Evolutionary conservation across 2,888 invertebrate species (phyloP).

Genomic region (Anthrax anthrax): DNA sequence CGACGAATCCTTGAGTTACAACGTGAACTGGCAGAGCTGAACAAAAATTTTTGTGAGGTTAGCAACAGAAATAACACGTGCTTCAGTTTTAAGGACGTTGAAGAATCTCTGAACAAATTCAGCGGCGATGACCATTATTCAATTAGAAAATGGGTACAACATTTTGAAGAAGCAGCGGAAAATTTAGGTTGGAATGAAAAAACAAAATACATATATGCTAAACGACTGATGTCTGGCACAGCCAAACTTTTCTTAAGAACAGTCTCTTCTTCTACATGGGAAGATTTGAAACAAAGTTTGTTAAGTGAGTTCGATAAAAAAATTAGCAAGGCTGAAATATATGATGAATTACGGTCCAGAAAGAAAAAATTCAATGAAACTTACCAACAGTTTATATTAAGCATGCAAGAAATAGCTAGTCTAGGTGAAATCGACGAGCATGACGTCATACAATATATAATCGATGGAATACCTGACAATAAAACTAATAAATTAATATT

Average conservation of each 20-base stretch:
- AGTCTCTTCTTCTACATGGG: background rate
- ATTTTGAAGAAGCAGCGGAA: no score
- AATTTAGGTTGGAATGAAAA: background rate
- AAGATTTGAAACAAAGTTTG: no score
- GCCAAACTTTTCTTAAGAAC: slow-evolving; percentile 1
- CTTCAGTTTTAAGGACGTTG: no score
- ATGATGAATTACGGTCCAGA: slow-evolving; percentile 1
- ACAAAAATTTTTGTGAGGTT: no score
- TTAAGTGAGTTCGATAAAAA: background rate
- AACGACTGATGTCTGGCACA: background rate
- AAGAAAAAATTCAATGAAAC: slow-evolving; percentile 1
- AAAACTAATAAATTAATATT: slow-evolving; percentile 1
- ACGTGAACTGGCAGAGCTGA: no score
- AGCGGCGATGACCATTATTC: no score
- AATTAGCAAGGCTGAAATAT: background rate
- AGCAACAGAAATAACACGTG: no score
- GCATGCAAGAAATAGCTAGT: slow-evolving; percentile 1
- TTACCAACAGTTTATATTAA: slow-evolving; percentile 1
- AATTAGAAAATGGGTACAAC: background rate
- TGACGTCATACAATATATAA: slow-evolving; percentile 3
- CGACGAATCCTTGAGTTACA: no score
- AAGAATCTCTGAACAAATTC: no score
- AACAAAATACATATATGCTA: background rate
- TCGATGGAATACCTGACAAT: slow-evolving; percentile 1
- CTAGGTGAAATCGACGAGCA: background rate